Base-by-base conservation (phyloP, 2,888 invertebrate species). In the Erebia aethiops region DNA sequence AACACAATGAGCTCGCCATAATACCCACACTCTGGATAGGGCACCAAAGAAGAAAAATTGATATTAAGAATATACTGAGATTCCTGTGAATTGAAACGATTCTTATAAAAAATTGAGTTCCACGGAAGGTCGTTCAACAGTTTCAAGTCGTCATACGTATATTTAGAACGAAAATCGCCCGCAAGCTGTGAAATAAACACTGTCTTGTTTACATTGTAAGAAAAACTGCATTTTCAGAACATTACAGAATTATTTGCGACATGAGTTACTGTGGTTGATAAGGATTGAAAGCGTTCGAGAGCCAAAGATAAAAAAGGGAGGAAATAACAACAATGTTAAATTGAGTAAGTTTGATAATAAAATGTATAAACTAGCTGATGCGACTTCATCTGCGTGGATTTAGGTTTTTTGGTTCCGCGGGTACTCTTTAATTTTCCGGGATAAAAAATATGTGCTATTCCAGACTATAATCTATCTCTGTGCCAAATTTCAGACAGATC, bases 71-170 rank as follows among this genome's bases (percentile, higher is more conserved):
- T 18, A 18, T 61, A 16, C 35, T 7, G 11, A 61, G 61, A 61
- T 43, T 18, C 41, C 1, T 46, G 61, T 16, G 61, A 46, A 16
- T 63, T 54, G 46, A 67, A 54, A 46, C 16, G 49, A 49, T 11
- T 67, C 56, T 64, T 71, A 60, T 49, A 46, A 51, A 65, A 68
- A 70, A 46, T 26, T 26, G 49, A 67, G 56, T 67, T 68, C 57
- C 56, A 16, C 57, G 63, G 67, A 74, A 74, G 70, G 58, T 54
- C 67, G 58, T 35, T 35, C 35, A 65, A 43, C 64, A n/a, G 61
- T 71, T 67, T 64, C 52, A 65, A 73, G 61, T n/a, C 72, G 68
- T 74, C 70, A 74, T 67, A 57, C 68, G 46, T 74, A 74, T 74
- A 72, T 72, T 65, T 74, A 74, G 72, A 72, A 65, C 43, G 63